Base-by-base conservation (phyloP, 2,888 invertebrate genomes). In the Chrysotoxum bicinctum region DNA sequence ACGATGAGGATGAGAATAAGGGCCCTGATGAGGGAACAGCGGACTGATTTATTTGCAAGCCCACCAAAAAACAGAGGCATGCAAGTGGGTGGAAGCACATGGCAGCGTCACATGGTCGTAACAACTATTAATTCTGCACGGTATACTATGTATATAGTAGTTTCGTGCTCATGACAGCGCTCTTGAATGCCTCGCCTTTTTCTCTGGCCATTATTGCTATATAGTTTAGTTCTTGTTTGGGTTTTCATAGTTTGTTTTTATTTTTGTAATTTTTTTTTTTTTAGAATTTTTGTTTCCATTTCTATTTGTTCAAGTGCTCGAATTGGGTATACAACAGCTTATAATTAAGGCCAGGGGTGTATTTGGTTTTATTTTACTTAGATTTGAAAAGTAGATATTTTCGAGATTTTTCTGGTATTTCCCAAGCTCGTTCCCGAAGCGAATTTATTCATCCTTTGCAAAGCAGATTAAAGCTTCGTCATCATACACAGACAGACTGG, bases 91-190 rank as follows among this genome's bases (percentile, higher is more conserved):
- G 26, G 23, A 45, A 62, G 62, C 66, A 75, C 62, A 69, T 72
- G 85, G 66, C 32, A 45, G 70, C 69, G 70, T 50, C 74, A 84
- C 83, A 84, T 84, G 83, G 58, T 84, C 75, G 81, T 35, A 66
- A 50, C 73, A 48, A 77, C 85, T 81, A 85, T 85, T 85, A 77
- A 81, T 85, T 69, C 77, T 81, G 76, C 72, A 69, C 54, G 56
- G 76, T 54, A 21, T 21, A 23, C 21, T 58, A 76, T 30, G 81
- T 62, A n/a, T 40, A 77, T n/a, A 26, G 26, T 7, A 26, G 73
- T 77, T 85, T 85, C 58, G 56, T 81, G 85, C 76, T 77, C 77
- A 62, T 85, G 85, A 81, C 85, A 85, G 80, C 50, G 43, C 81
- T 68, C 73, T 69, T 45, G 58, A 80, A 64, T 69, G 81, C 60